Evolutionary conservation across 37 sponge, comb jelly and placozoan genomes (phyloP).

Genomic region (Chondrosia reniformis): DNA sequence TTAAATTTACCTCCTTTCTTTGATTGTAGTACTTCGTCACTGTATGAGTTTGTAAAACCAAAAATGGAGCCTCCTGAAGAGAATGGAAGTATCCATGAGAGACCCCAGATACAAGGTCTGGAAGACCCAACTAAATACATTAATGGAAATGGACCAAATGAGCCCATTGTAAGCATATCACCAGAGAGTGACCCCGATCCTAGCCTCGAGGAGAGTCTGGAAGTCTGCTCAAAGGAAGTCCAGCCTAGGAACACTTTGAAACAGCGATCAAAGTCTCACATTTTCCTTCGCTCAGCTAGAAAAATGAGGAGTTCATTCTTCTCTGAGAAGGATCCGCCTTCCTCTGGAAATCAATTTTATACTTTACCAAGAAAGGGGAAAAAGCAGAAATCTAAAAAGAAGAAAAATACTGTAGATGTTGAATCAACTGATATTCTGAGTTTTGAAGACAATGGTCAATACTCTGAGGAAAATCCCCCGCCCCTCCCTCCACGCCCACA

Average conservation of each 20-base stretch:
- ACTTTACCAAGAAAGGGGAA: background rate
- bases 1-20: background rate
- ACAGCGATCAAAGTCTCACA: conserved; percentile 16
- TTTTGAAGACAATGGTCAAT: conserved; percentile 23
- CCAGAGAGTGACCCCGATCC: no score
- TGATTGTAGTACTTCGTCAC: background rate
- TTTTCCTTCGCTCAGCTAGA: background rate
- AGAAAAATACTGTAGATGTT: background rate
- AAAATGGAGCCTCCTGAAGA: conserved; percentile 21
- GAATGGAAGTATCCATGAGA: no score
- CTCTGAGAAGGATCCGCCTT: background rate
- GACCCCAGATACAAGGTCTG: no score
- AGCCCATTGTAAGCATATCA: no score
- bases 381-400: background rate
- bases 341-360: background rate
- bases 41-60: conserved; percentile 15
- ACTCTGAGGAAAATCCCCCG: conserved; percentile 10
- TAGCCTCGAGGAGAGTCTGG: background rate
- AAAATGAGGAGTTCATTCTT: no score
- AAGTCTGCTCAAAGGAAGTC: background rate
- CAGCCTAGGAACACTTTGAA: background rate
- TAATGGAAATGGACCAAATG: no score
- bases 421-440: background rate
- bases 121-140: no score
- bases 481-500: conserved; percentile 28